Percentiles rank a stretch among this genome's conserved stretches.
Conservation (phyloP, 2,888 invertebrate species). For the Eudasyphora cyanicolor region DNA sequence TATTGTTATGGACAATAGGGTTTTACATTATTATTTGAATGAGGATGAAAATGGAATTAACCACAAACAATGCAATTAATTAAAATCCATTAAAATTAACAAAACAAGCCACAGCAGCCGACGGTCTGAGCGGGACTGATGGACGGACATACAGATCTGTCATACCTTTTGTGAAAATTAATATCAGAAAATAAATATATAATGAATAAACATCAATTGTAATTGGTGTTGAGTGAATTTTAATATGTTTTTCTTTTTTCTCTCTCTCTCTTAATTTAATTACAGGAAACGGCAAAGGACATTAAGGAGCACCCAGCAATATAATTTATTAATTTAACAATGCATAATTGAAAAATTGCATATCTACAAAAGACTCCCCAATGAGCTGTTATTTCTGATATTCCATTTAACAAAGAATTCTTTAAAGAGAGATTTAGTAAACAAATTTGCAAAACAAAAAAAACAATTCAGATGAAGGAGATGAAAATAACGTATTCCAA, state of each 20-base stretch:
- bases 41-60: conserved; percentile 19
- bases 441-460: not conserved
- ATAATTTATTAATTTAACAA: no score
- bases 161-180: no score
- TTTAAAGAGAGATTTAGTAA: not conserved
- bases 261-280: not conserved
- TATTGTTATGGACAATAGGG: not conserved
- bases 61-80: conserved; percentile 55
- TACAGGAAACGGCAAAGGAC: not conserved
- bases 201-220: conserved; percentile 16
- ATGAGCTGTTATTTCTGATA: no score
- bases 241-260: not conserved
- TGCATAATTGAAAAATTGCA: no score
- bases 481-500: not conserved
- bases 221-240: not conserved
- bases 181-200: not conserved
- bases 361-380: no score
- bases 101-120: not conserved
- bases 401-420: no score
- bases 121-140: not conserved
- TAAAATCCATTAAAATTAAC: conserved; percentile 36
- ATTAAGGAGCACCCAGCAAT: not conserved
- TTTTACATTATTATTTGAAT: not conserved
- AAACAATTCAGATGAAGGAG: conserved; percentile 32
- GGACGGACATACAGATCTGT: no score